Evolutionary conservation across 2,888 invertebrate species (phyloP), one percentile per base, ranked within the genome.

Genomic region (Campoletis raptor): DNA sequence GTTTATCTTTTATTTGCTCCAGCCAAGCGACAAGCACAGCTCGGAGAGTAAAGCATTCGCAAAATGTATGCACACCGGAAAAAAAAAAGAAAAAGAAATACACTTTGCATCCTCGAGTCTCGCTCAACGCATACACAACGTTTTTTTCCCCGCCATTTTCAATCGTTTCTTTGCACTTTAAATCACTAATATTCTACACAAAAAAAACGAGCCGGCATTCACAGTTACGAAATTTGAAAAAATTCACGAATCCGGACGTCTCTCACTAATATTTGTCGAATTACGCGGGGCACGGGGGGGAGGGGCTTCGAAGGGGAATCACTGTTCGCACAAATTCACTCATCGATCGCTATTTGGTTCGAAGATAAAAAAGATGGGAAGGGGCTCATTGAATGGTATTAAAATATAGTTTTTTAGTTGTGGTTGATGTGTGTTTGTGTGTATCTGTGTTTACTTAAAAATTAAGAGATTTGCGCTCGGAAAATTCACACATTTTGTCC

Each of bases 361-460:
- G 12, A 21, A 10, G 61, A 10, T 48, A 21, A 36, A 52, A 45
- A 24, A 69, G 1, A 15, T n/a, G 30, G 10, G 12, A n/a, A 48
- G 72, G 42, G 24, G 10, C 88, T 91, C 90, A 90, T 91, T 90
- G 90, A 90, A 90, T 90, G 87, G 92, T 93, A 92, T 92, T 94
- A 94, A 94, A 94, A 94, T 94, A 93, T 54, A 57, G 73, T 86
- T 81, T 37, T 54, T 73, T 67, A 91, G 90, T 91, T 90, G 90
- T 91, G 1, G 24, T 12, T 88, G 88, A 90, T 89, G 90, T 91
- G 89, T 67, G 18, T 64, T 9, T 45, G 18, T 37, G 54, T 40
- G 54, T 40, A 9, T n/a, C 18, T 30, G 24, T 61, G 54, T 40
- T 74, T 91, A 90, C 90, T 92, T 89, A 77, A 54, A 84, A 85